These are phyloP conservation scores for Oeneis ivallda DNA, from an alignment of 2,888 invertebrate species.

Conservation along the genomic window DNA sequence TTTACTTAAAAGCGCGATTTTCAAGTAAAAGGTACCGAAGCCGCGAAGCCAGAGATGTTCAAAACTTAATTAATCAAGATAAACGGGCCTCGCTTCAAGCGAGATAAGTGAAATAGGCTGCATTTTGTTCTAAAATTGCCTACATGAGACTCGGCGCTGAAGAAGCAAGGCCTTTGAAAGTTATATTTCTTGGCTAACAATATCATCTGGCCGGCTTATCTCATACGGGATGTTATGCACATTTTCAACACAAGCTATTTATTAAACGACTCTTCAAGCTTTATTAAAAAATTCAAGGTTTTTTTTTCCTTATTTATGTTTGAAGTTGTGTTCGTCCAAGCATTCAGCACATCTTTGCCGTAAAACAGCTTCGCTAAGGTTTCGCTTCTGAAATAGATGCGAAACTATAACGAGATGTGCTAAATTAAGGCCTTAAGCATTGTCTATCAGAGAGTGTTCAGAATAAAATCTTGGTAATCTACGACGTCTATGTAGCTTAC, in stretches of 20 bases:
- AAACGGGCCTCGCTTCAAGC: neutral
- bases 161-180: conserved; percentile 12
- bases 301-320: too few species aligned
- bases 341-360: too few species aligned
- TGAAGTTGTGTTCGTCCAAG: too few species aligned
- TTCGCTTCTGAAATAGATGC: too few species aligned
- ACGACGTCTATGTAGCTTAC: too few species aligned
- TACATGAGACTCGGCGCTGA: conserved; percentile 9
- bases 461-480: too few species aligned
- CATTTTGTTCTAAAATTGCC: conserved; percentile 11
- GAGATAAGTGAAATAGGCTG: conserved; percentile 13
- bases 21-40: neutral
- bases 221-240: neutral
- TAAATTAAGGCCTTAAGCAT: too few species aligned
- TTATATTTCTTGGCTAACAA: conserved; percentile 12
- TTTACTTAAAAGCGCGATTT: too few species aligned
- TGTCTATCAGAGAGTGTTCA: too few species aligned
- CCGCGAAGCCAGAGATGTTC: neutral
- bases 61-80: conserved; percentile 3
- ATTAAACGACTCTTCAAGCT: neutral
- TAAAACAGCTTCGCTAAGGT: too few species aligned
- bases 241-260: neutral
- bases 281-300: too few species aligned
- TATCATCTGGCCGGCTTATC: conserved; percentile 5
- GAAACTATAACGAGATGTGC: too few species aligned